These are phyloP conservation scores for Rhinogobio ventralis DNA, from an alignment of 2,797 vertebrate species.

Conservation along the genomic window DNA sequence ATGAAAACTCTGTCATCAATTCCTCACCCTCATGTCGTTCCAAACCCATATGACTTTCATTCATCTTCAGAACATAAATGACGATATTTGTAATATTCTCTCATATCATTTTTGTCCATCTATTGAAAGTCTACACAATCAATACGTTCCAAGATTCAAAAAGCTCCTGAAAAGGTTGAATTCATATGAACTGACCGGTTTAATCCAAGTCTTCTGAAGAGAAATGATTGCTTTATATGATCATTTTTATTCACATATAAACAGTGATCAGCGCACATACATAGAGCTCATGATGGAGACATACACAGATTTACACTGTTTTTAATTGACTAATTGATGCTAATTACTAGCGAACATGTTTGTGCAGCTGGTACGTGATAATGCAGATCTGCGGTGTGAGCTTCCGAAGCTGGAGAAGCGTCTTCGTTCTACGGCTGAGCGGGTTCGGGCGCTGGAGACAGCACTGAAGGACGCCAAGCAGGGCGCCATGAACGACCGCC, in stretches of 20 bases:
- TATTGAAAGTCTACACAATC: background rate
- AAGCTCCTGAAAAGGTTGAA: background rate
- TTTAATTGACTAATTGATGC: too few relatives aligned
- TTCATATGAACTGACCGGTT: background rate
- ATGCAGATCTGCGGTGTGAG: conserved; percentile 98
- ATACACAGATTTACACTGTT: too few relatives aligned
- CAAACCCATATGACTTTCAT: too few relatives aligned
- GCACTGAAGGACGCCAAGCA: conserved; percentile 97
- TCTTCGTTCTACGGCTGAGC: conserved; percentile 95
- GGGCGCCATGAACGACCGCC: conserved; percentile 94
- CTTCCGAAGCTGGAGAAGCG: conserved; percentile 99
- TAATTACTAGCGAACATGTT: background rate
- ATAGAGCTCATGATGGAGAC: too few relatives aligned
- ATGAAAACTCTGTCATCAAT: too few relatives aligned
- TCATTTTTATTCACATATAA: too few relatives aligned
- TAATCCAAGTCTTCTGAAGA: background rate
- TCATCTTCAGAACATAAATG: too few relatives aligned
- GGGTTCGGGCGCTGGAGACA: conserved; percentile 96
- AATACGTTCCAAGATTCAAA: background rate
- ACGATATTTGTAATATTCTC: too few relatives aligned
- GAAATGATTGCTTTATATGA: background rate
- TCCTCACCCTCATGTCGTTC: too few relatives aligned
- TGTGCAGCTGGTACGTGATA: conserved; percentile 93
- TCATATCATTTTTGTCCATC: background rate
- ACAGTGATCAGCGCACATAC: too few relatives aligned